A percentile compares a stretch with the other conserved stretches of the same genome.
Conservation (phyloP, 2,888 invertebrate genomes). For the Megaustenia siamemsis region DNA sequence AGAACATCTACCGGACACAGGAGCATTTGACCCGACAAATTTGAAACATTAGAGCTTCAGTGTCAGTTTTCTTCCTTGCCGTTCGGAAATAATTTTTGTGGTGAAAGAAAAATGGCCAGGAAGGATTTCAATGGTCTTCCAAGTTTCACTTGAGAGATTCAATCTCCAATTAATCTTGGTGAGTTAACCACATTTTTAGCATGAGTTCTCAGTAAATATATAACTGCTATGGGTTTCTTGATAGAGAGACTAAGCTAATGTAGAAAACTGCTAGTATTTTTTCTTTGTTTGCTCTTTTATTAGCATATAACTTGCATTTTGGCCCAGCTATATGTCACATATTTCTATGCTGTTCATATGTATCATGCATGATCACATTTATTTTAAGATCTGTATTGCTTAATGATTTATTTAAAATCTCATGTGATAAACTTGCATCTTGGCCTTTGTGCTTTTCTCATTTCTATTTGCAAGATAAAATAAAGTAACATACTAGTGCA, state of each 20-base stretch:
- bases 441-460: background rate
- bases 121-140: background rate
- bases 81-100: background rate
- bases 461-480: too few relatives aligned
- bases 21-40: background rate
- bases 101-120: background rate
- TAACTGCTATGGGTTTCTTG: slow-evolving; percentile 24
- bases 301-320: background rate
- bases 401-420: background rate
- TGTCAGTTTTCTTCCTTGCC: background rate
- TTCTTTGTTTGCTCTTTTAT: background rate
- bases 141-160: background rate
- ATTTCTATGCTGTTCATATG: background rate
- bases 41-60: background rate
- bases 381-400: background rate
- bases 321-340: background rate
- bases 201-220: slow-evolving; percentile 5
- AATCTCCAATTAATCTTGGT: slow-evolving; percentile 23
- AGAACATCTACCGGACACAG: slow-evolving; percentile 10
- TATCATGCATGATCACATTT: background rate
- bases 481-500: too few relatives aligned
- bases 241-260: background rate
- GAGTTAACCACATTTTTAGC: slow-evolving; percentile 25
- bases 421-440: background rate
- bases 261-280: background rate